Evolutionary conservation across 2,797 vertebrate genomes (phyloP).

Genomic region (Crypturellus tataupa): DNA sequence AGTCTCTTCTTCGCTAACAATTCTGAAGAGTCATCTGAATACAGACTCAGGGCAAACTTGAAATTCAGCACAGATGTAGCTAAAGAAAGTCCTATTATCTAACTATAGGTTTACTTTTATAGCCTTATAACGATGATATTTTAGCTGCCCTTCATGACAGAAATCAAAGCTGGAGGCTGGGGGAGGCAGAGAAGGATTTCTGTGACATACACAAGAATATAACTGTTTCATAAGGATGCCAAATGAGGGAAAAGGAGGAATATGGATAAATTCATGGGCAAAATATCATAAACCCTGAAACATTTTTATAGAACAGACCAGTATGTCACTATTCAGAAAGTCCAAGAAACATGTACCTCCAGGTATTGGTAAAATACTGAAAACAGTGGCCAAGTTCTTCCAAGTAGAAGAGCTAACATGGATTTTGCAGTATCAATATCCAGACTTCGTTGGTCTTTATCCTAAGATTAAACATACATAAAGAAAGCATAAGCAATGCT

Average conservation of each 20-base stretch:
- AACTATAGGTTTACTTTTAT: not conserved
- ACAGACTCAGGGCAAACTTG: not conserved
- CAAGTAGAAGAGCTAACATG: slow-evolving; percentile 93
- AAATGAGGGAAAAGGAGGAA: not conserved
- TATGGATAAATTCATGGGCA: not conserved
- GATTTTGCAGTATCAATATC: slow-evolving; percentile 97
- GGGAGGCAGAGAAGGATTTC: not conserved
- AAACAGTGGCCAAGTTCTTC: slow-evolving; percentile 94
- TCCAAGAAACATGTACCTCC: slow-evolving; percentile 85
- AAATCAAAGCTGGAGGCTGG: not conserved
- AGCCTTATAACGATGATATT: not conserved
- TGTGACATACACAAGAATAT: not conserved
- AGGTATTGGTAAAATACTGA: slow-evolving; percentile 95
- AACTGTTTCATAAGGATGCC: not conserved
- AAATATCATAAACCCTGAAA: not conserved
- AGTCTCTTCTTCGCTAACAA: not conserved
- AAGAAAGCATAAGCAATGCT: slow-evolving; percentile 27
- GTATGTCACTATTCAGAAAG: not conserved
- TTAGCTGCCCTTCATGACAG: not conserved
- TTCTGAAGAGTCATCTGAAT: not conserved
- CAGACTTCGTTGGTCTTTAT: slow-evolving; percentile 96
- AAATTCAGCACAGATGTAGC: not conserved
- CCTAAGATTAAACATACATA: slow-evolving; percentile 78
- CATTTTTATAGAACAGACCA: not conserved
- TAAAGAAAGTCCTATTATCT: not conserved